Percentiles rank a stretch among this genome's conserved stretches.
Conservation (phyloP, 2,888 invertebrate species). For the Dinocampus coccinellae region DNA sequence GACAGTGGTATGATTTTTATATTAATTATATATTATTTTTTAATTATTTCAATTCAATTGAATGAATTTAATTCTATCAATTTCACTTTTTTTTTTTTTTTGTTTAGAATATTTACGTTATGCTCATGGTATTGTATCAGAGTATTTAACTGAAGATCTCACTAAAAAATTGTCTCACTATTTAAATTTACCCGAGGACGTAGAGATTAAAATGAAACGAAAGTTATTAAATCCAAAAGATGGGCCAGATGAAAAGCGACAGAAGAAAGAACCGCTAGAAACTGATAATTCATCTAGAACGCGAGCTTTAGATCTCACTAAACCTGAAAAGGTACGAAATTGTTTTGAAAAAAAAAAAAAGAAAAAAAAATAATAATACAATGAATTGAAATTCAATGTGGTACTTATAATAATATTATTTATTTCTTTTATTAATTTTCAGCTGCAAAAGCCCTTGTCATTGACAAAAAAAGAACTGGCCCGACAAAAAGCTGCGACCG, state of each 20-base stretch:
- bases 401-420: neutral
- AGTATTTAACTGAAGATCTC: constrained; percentile 81
- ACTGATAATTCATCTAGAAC: constrained; percentile 68
- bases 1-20: constrained; percentile 70
- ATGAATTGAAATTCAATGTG: neutral
- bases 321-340: constrained; percentile 60
- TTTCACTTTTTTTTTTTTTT: no score
- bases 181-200: constrained; percentile 77
- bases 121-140: constrained; percentile 84
- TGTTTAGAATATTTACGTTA: constrained; percentile 78
- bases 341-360: no score
- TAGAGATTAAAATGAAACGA: constrained; percentile 63
- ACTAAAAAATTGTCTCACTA: constrained; percentile 75
- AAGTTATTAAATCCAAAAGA: constrained; percentile 61
- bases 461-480: constrained; percentile 81
- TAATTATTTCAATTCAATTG: neutral
- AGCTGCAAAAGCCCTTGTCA: constrained; percentile 71
- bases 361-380: constrained; percentile 18
- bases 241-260: constrained; percentile 55
- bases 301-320: constrained; percentile 62
- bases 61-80: neutral
- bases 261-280: constrained; percentile 66
- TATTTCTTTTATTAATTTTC: constrained; percentile 28
- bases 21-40: neutral
- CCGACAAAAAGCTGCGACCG: constrained; percentile 81